phyloP scores from a whole-genome alignment of 1,140 invertebrate species.

The Heliconius nattereri region DNA sequence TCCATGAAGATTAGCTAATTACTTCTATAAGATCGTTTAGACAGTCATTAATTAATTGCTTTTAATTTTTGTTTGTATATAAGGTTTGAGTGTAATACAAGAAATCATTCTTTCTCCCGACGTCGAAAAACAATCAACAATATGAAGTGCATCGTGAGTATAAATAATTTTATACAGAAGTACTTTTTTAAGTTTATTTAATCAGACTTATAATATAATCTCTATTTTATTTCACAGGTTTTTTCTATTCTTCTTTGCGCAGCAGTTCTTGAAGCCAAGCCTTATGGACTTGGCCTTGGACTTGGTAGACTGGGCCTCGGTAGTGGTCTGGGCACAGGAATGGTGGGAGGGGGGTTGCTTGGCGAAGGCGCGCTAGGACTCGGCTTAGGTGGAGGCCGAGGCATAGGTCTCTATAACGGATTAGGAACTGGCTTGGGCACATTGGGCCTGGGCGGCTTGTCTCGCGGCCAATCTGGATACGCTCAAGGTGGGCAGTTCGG shows the following conservation, averaged over 20 bases:
- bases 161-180: not conserved
- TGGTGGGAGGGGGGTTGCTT: too few relatives aligned
- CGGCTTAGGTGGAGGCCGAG: too few relatives aligned
- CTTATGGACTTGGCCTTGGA: not conserved
- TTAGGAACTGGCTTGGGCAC: not conserved
- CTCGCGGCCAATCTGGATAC: conserved; percentile 4
- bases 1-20: conserved; percentile 1
- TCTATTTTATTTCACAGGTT: conserved; percentile 18
- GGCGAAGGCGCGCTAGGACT: not conserved
- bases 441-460: conserved; percentile 3
- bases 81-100: not conserved
- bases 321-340: too few relatives aligned
- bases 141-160: conserved; percentile 42
- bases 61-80: conserved; percentile 12
- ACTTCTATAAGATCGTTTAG: not conserved
- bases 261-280: conserved; percentile 20
- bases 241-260: conserved; percentile 22
- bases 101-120: not conserved
- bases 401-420: not conserved
- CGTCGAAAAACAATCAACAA: not conserved
- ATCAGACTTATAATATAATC: not conserved
- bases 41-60: conserved; percentile 19
- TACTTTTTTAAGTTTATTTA: not conserved
- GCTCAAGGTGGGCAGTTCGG: not conserved
- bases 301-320: not conserved